A percentile compares a stretch with the other conserved stretches of the same genome.
These are phyloP conservation scores for Damaliscus lunatus DNA, from an alignment of 2,113 vertebrate genomes.

Conservation along the genomic window DNA sequence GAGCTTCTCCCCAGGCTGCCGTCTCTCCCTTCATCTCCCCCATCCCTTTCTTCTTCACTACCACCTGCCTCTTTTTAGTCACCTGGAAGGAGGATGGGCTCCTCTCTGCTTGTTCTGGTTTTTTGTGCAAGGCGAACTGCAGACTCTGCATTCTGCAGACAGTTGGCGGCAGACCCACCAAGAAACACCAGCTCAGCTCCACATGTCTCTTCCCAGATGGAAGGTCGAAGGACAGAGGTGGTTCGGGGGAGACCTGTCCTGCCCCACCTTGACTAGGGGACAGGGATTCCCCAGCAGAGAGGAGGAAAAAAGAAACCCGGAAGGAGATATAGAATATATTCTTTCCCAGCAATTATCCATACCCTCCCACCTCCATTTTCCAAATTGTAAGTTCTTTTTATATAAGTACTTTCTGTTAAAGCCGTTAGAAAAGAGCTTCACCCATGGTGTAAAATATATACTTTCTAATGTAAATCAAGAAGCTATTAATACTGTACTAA, in stretches of 20 bases:
- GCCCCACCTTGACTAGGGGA: not conserved
- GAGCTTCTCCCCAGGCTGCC: not conserved
- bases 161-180: not conserved
- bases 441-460: constrained; percentile 22
- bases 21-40: not conserved
- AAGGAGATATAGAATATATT: not conserved
- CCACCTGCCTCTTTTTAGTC: not conserved
- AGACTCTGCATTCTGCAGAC: not conserved
- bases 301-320: not conserved
- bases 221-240: not conserved
- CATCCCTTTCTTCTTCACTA: not conserved
- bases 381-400: constrained; percentile 47
- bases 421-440: constrained; percentile 19
- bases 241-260: not conserved
- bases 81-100: too few species aligned
- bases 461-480: constrained; percentile 59
- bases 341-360: not conserved
- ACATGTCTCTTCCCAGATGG: not conserved
- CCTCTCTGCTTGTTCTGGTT: not conserved
- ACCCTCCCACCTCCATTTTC: not conserved
- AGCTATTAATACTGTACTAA: constrained; percentile 33
- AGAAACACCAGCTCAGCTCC: not conserved
- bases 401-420: not conserved
- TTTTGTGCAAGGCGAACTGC: not conserved
- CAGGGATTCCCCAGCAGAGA: not conserved